A percentile compares a stretch with the other conserved stretches of the same genome.
phyloP scores from a whole-genome alignment of 2,113 vertebrate species.

The Platycercus adscitus region DNA sequence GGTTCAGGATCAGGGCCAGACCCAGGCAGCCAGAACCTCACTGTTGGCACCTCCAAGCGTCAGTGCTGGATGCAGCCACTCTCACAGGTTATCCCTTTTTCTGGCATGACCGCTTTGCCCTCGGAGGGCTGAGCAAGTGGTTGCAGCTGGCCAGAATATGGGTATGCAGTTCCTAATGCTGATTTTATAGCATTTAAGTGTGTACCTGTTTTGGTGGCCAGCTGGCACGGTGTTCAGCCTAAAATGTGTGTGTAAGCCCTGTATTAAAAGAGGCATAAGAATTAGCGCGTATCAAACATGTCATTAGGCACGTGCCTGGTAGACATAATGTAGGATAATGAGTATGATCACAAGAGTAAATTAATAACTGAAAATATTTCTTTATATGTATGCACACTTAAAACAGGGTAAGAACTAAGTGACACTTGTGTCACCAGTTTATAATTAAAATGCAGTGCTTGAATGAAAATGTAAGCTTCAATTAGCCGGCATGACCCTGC shows the following conservation, averaged over 20 bases:
- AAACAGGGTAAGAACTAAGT: conserved; percentile 57
- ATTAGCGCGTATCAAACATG: conserved; percentile 59
- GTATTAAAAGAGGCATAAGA: conserved; percentile 41
- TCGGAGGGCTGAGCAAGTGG: conserved; percentile 3
- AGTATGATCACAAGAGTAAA: conserved; percentile 54
- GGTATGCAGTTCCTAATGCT: neutral
- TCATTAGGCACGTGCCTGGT: conserved; percentile 65
- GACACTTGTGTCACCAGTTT: conserved; percentile 74
- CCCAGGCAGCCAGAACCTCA: neutral
- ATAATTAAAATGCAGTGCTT: conserved; percentile 69
- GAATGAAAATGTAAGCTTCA: conserved; percentile 73
- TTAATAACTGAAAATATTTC: conserved; percentile 63
- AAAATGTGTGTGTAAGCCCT: conserved; percentile 25
- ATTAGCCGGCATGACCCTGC: conserved; percentile 74
- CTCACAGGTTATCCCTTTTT: conserved; percentile 15
- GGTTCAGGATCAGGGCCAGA: neutral
- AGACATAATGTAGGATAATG: conserved; percentile 61
- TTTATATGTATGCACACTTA: conserved; percentile 53
- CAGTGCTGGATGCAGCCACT: neutral
- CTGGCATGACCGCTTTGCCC: neutral
- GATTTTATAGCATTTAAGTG: conserved; percentile 9
- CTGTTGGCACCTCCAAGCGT: neutral
- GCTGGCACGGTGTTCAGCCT: neutral
- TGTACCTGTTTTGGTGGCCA: conserved; percentile 46
- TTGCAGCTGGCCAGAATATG: conserved; percentile 55